phyloP scores from a whole-genome alignment of 2,113 vertebrate species.

The Ondatra zibethicus region DNA sequence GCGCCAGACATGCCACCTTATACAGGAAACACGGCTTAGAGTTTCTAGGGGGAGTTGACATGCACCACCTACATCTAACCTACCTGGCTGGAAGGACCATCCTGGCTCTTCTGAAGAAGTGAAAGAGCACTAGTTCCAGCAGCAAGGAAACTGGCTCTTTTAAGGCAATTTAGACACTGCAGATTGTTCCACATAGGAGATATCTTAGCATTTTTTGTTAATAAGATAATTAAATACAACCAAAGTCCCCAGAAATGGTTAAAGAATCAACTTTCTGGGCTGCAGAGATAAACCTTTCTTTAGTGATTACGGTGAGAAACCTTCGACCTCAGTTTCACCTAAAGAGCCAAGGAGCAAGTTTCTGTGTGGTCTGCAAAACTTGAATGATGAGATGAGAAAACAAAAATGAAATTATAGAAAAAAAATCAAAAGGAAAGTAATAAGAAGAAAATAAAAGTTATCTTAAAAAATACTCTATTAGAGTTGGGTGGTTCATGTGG shows the following conservation, averaged over 20 bases:
- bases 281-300: conserved; percentile 71
- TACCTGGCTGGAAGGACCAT: conserved; percentile 81
- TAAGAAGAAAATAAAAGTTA: conserved; percentile 83
- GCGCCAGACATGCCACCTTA: conserved; percentile 71
- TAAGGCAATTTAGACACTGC: conserved; percentile 90
- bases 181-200: conserved; percentile 84
- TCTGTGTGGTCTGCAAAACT: conserved; percentile 81
- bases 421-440: conserved; percentile 74
- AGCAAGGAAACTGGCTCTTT: conserved; percentile 87
- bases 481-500: conserved; percentile 85
- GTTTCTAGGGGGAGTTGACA: conserved; percentile 51
- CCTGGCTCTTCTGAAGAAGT: conserved; percentile 81
- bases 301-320: conserved; percentile 75
- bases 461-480: conserved; percentile 87
- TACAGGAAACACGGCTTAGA: conserved; percentile 58
- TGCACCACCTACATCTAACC: conserved; percentile 70
- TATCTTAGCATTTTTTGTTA: conserved; percentile 81
- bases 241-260: conserved; percentile 72
- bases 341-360: conserved; percentile 82
- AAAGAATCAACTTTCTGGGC: conserved; percentile 73
- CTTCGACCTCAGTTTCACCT: conserved; percentile 82
- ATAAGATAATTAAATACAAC: conserved; percentile 77
- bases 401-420: conserved; percentile 68
- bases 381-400: conserved; percentile 80
- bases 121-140: conserved; percentile 81